These are phyloP conservation scores for Siniperca undulata DNA, from an alignment of 2,797 vertebrate genomes.

Conservation along the genomic window DNA sequence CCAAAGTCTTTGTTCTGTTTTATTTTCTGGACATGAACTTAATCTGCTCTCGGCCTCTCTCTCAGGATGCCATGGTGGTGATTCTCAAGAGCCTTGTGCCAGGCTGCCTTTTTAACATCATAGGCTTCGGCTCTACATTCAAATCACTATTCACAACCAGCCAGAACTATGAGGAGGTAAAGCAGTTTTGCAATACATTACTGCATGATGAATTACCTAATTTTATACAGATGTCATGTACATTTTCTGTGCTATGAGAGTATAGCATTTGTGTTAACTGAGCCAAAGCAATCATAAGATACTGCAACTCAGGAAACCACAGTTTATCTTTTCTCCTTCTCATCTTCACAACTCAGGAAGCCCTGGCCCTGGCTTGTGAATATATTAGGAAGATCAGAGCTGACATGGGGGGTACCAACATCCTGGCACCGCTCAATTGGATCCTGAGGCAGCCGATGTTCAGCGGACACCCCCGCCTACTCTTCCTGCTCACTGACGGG, in stretches of 20 bases:
- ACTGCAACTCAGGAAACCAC: not conserved
- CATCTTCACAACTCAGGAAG: conserved; percentile 83
- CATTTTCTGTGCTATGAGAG: not conserved
- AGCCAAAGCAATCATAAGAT: no score
- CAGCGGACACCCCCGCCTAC: conserved; percentile 90
- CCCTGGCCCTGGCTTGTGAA: conserved; percentile 89
- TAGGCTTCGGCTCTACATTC: conserved; percentile 94
- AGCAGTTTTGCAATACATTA: not conserved
- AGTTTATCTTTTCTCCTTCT: not conserved
- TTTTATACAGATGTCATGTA: not conserved
- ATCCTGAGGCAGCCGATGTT: conserved; percentile 89
- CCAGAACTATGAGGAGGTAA: conserved; percentile 92
- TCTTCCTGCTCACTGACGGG: conserved; percentile 92
- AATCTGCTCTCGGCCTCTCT: conserved; percentile 18
- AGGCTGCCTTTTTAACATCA: conserved; percentile 91
- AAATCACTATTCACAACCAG: conserved; percentile 92
- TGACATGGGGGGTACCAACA: conserved; percentile 93
- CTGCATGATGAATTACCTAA: not conserved
- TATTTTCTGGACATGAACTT: conserved; percentile 2
- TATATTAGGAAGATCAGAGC: conserved; percentile 88
- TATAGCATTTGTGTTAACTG: not conserved
- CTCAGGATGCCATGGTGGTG: conserved; percentile 93
- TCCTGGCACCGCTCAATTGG: conserved; percentile 92
- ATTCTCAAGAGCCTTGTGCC: conserved; percentile 94
- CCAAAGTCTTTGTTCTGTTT: conserved; percentile 5